Base-by-base conservation (phyloP, 1,140 invertebrate species). In the Papilio xuthus region DNA sequence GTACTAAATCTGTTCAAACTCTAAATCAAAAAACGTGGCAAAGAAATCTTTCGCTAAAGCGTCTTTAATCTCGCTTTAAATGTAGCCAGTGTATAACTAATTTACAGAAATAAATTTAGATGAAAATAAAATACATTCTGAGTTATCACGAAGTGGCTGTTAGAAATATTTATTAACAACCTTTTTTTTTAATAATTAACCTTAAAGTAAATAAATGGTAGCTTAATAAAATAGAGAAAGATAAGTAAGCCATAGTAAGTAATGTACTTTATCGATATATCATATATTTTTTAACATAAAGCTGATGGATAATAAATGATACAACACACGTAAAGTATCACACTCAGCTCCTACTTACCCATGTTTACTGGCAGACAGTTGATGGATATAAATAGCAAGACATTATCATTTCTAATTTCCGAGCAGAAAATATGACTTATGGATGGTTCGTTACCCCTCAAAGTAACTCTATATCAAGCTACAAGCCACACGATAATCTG, bases 401-500 rank as follows among this genome's bases (percentile, higher is more conserved):
- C 69, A 78, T 73, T 72, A 81, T 78, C 72, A 76, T 70, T 78
- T 76, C 47, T 78, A 81, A 80, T 71, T 78, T 53, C 78, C 56
- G 13, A 71, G 69, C 75, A 84, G 80, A 79, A 83, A 82, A 84
- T 77, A 78, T 77, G 41, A 80, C 83, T 87, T 83, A 84, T 80
- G 44, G 77, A 84, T 80, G 80, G 81, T 83, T 87, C 84, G 85
- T 88, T 88, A 84, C 79, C 69, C 81, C 74, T 78, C 73, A 78
- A 82, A 82, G 81, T 87, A 89, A 88, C 88, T 87, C 85, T 84
- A 85, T 86, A 88, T 88, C 86, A 84, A 83, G 75, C 82, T 79
- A 86, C 82, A 89, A 89, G 84, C 84, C 84, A 84, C 80, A 84
- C 84, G 83, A 90, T 89, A 91, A 90, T 91, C 88, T 85, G 80